Evolutionary conservation across 64 coral and sea anemone species (phyloP), one percentile per base, ranked within the genome.

Genomic region (Actinia tenebrosa): DNA sequence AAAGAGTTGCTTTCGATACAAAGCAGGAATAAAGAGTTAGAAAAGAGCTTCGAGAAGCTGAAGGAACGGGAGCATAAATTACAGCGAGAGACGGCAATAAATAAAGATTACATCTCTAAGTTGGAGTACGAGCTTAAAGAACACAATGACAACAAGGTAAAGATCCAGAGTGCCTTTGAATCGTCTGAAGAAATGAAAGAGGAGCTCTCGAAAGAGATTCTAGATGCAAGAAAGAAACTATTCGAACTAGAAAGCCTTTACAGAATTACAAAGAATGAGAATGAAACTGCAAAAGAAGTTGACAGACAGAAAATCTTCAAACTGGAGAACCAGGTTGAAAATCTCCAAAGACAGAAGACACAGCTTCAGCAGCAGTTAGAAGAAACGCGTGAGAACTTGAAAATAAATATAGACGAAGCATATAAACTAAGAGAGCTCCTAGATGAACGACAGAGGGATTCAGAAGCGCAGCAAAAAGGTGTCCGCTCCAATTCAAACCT

Each of bases 281-380:
- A n/a, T 9, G 88, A 93, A 27, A 26, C 69, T 25, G 82, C 84
- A 11, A 93, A 63, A 63, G 88, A 93, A 56, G 86, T 69, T 54
- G 88, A 97, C 62, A 87, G 88, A 45, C 84, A 54, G 23, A 93
- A 97, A 63, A 91, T 97, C 58, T 82, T 64, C 56, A 97, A 93
- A 87, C 94, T 97, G 44, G 88, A 97, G 77, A 91, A 54, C 56
- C 94, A 97, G 81, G 71, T 93, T n/a, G 91, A 97, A 25, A 97
- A 87, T 46, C 63, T 93, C 9, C 72, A 87, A 37, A 88, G 60
- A 79, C 94, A 97, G 53, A 92, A 93, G 75, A 26, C 86, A 20
- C 85, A 90, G 18, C 71, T 93, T 53, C 91, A 93, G 80, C 84
- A 90, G 53, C 55, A 90, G 22, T 23, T 97, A 15, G 88, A 88